Conservation (phyloP, 2,113 vertebrate species). For the Daphoenositta chrysoptera region DNA sequence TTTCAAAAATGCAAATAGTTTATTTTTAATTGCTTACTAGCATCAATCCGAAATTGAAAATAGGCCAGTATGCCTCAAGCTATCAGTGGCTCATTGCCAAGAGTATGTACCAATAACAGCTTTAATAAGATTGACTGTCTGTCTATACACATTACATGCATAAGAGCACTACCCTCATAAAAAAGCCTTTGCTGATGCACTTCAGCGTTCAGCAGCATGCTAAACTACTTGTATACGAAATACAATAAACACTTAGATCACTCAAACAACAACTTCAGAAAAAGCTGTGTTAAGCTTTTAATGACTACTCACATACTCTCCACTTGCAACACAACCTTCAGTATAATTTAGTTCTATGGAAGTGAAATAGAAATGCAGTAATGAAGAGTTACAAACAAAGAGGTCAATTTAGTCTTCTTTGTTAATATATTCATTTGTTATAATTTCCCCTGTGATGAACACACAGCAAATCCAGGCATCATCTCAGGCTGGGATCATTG, state of each 20-base stretch:
- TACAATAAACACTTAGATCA: background rate
- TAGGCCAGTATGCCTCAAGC: background rate
- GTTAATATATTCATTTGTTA: background rate
- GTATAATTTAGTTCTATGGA: background rate
- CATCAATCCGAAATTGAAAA: background rate
- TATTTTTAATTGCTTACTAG: constrained; percentile 27
- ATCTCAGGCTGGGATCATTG: background rate
- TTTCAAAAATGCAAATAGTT: background rate
- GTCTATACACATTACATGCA: background rate
- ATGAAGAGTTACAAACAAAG: background rate
- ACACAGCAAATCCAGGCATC: background rate
- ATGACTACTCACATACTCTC: background rate
- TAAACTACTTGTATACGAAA: background rate
- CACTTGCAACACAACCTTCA: background rate
- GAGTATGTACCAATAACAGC: background rate
- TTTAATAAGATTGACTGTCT: background rate
- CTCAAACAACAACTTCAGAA: background rate
- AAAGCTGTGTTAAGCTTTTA: background rate
- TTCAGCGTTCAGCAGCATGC: background rate
- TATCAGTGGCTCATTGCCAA: background rate
- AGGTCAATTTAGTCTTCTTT: background rate
- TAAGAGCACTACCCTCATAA: background rate
- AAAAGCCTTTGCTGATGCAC: background rate
- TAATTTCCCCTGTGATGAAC: background rate
- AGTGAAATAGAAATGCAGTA: background rate